Evolutionary conservation across 2,113 vertebrate species (phyloP), one percentile per base, ranked within the genome.

Genomic region (Sylvietta virens): DNA sequence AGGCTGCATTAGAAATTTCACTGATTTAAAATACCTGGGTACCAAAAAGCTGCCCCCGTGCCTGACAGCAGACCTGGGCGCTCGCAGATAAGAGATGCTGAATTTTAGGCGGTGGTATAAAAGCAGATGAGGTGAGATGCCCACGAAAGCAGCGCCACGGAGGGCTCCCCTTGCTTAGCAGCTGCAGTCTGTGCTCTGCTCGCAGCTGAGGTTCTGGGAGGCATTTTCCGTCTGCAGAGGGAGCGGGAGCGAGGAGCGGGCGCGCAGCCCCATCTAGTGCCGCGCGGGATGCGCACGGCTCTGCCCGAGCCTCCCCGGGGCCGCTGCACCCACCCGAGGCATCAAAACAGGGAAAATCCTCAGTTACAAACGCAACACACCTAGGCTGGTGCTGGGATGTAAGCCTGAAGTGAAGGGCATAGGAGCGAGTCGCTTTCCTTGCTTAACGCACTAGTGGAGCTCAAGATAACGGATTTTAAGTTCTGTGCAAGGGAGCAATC

Each of bases 291-390:
- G 40, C 2, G 31, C 65, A 0, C 51, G 62, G 11, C 40, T 17
- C 22, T 2, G 44, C 30, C 9, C 0, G 3, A 3, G 30, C 4
- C 0, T 6, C 18, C 23, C 14, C 53, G 1, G 33, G 27, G 37
- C 56, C 0, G 0, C 40, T 0, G 47, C 20, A 0, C 21, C 2
- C 0, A 0, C 12, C 2, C 1, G 1, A 10, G 48, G 33, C 17
- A 5, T 5, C 26, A 0, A 2, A 14, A 0, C 39, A 1, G 35
- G 8, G 10, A 40, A 67, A 54, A 26, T 0, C 61, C 56, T 10
- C 3, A 7, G 1, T 15, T 5, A 0, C 21, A 3, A 4, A 4
- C 8, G 3, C 54, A 4, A 2, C 17, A 6, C 62, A 10, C 26
- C 1, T 0, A 0, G 79, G 40, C 35, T 48, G 62, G 8, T 3